phyloP scores from a whole-genome alignment of 2,888 invertebrate species.

The Pachymerium ferrugineum region DNA sequence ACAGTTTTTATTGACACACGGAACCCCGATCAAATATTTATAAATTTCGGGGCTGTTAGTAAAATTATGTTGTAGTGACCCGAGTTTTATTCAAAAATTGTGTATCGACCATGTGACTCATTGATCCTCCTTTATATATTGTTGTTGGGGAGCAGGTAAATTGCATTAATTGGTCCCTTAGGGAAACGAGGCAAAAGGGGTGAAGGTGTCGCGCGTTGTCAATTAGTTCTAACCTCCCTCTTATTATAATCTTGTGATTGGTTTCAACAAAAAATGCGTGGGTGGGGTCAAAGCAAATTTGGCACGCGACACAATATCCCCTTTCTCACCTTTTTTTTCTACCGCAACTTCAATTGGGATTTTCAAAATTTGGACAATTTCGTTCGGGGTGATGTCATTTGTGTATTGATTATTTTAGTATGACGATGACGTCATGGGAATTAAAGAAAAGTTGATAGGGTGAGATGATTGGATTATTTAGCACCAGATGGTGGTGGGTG shows the following conservation, averaged over 20 bases:
- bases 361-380: too few species aligned
- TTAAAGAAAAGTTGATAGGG: background rate
- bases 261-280: background rate
- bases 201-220: background rate
- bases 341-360: too few species aligned
- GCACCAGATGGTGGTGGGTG: background rate
- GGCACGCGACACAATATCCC: background rate
- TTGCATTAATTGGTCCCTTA: background rate
- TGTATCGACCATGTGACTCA: background rate
- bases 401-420: background rate
- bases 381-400: background rate
- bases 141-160: background rate
- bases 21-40: background rate
- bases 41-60: background rate
- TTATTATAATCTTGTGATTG: background rate
- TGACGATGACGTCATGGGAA: background rate
- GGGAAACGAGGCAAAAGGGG: background rate
- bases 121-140: background rate
- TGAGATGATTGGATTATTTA: background rate
- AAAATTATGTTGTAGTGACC: background rate
- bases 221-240: background rate
- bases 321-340: too few species aligned
- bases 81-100: background rate
- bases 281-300: background rate
- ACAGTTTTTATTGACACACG: background rate